These are phyloP conservation scores for Chelidonichthys spinosus DNA, from an alignment of 2,797 vertebrate species.

Conservation along the genomic window DNA sequence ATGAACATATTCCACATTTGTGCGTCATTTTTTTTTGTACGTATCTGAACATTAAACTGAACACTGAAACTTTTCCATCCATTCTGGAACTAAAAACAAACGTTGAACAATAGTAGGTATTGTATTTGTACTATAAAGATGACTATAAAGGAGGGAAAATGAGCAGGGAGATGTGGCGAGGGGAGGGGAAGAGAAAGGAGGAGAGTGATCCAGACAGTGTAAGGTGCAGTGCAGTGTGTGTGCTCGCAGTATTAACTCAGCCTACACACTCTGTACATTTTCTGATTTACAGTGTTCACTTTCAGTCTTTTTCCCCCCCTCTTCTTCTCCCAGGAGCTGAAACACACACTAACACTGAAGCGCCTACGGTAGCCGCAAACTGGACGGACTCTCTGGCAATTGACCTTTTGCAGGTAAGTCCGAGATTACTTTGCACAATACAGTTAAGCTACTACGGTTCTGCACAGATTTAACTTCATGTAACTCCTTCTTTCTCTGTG, in stretches of 20 bases:
- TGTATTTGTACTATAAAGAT: no score
- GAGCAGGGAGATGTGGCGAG: conserved; percentile 3
- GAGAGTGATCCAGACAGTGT: conserved; percentile 42
- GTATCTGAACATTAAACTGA: background rate
- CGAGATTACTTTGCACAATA: conserved; percentile 1
- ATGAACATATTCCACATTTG: background rate
- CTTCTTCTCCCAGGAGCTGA: conserved; percentile 77
- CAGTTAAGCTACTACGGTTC: background rate
- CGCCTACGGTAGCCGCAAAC: conserved; percentile 83
- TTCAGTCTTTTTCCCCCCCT: conserved; percentile 23
- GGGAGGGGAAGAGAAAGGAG: conserved; percentile 28
- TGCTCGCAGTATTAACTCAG: conserved; percentile 54
- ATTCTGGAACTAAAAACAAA: background rate
- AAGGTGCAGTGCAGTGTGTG: conserved; percentile 68
- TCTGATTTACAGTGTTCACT: conserved; percentile 53
- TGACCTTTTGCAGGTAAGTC: conserved; percentile 89
- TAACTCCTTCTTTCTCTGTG: background rate
- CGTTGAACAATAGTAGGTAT: background rate
- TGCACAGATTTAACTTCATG: background rate
- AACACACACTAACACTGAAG: conserved; percentile 84
- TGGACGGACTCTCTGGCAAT: conserved; percentile 91
- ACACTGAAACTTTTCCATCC: background rate
- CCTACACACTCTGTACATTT: conserved; percentile 37
- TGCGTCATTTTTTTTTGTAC: background rate
- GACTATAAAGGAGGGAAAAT: conserved; percentile 5